Percentiles rank a stretch among this genome's conserved stretches.
These are phyloP conservation scores for Limnephilus marmoratus DNA, from an alignment of 2,888 invertebrate species.

Conservation along the genomic window DNA sequence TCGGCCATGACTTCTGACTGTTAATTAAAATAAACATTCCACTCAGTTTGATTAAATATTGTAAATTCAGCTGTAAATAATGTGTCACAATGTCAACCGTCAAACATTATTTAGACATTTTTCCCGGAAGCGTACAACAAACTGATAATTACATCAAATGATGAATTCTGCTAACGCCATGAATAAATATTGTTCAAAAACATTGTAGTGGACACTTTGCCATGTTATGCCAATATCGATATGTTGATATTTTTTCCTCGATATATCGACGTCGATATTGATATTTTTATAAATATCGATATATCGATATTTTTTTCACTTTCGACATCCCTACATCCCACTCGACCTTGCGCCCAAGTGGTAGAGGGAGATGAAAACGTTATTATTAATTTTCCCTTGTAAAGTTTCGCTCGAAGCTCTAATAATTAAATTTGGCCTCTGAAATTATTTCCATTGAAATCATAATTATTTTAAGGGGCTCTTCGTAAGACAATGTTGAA, in stretches of 20 bases:
- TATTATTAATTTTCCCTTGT: no score
- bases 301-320: no score
- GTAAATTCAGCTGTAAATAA: neutral
- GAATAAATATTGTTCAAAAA: neutral
- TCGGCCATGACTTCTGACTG: neutral
- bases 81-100: neutral
- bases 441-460: neutral
- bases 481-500: neutral
- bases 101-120: neutral
- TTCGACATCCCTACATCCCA: no score
- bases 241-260: no score
- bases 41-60: neutral
- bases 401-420: neutral
- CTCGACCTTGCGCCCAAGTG: neutral
- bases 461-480: neutral
- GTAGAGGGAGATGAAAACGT: neutral
- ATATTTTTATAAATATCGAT: no score
- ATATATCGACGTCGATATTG: no score
- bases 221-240: no score
- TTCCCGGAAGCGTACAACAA: neutral
- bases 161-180: neutral
- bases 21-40: neutral
- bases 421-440: neutral
- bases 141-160: neutral
- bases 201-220: neutral